Percentiles rank a stretch among this genome's conserved stretches.
Conservation (phyloP, 1,140 invertebrate genomes). For the Carcinoscorpius rotundicauda region DNA sequence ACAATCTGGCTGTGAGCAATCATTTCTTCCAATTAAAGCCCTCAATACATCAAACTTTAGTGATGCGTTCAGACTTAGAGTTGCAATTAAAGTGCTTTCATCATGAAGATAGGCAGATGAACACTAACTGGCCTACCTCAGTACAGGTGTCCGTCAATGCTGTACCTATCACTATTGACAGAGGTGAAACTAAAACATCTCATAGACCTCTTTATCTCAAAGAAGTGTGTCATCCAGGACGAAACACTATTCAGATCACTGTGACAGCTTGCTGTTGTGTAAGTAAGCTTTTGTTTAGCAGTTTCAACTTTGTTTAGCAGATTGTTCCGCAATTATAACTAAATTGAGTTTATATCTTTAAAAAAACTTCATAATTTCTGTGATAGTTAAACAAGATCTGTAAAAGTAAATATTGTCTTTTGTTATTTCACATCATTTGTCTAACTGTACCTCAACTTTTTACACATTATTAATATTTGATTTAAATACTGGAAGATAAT, state of each 20-base stretch:
- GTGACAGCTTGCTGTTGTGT: slow-evolving; percentile 95
- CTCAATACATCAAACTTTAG: slow-evolving; percentile 84
- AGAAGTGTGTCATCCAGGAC: slow-evolving; percentile 81
- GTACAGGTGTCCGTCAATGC: slow-evolving; percentile 64
- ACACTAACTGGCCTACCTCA: slow-evolving; percentile 85
- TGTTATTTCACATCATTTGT: too few relatives aligned
- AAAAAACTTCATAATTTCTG: too few relatives aligned
- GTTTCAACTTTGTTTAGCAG: too few relatives aligned
- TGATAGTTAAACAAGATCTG: too few relatives aligned
- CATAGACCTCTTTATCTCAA: slow-evolving; percentile 93
- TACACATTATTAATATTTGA: too few relatives aligned
- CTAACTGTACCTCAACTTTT: too few relatives aligned
- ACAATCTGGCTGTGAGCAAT: slow-evolving; percentile 91
- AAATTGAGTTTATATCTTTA: too few relatives aligned
- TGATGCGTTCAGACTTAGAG: slow-evolving; percentile 78
- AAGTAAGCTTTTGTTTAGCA: slow-evolving; percentile 40
- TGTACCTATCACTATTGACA: slow-evolving; percentile 69
- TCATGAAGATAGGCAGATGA: slow-evolving; percentile 89
- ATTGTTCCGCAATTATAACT: too few relatives aligned
- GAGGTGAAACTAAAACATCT: slow-evolving; percentile 83
- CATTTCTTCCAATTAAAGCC: slow-evolving; percentile 92
- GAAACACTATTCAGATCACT: slow-evolving; percentile 93
- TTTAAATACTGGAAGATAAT: too few relatives aligned
- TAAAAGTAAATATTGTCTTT: too few relatives aligned
- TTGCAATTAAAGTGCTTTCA: slow-evolving; percentile 92